phyloP scores from a whole-genome alignment of 2,113 vertebrate species.

The Pyrgilauda ruficollis region DNA sequence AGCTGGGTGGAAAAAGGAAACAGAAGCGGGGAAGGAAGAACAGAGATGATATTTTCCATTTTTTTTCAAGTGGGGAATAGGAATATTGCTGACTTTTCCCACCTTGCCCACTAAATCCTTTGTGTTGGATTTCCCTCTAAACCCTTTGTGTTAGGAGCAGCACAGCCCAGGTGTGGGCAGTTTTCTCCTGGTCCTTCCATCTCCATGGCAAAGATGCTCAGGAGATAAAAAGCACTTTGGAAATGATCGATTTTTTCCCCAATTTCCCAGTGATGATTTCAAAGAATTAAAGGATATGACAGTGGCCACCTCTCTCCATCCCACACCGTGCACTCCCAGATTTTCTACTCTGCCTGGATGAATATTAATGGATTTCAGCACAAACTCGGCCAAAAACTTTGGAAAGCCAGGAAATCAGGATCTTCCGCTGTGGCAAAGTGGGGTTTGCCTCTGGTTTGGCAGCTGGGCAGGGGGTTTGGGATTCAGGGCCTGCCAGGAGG shows the following conservation, averaged over 20 bases:
- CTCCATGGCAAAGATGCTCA: not conserved
- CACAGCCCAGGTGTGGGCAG: accelerated
- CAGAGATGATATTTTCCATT: not conserved
- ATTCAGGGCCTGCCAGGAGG: not conserved
- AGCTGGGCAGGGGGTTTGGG: not conserved
- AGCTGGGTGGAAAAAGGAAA: not conserved
- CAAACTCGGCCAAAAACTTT: not conserved
- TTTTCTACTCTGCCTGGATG: not conserved
- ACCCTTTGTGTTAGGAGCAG: not conserved
- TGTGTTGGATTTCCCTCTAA: not conserved
- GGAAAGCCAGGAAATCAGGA: not conserved
- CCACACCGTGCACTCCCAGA: not conserved
- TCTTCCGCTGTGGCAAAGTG: accelerated
- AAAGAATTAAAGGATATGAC: not conserved
- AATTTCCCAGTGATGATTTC: not conserved
- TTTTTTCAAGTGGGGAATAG: not conserved
- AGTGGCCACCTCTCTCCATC: accelerated
- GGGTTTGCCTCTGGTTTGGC: not conserved
- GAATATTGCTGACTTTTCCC: not conserved
- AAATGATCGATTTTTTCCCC: not conserved
- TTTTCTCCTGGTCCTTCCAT: not conserved
- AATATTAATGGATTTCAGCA: not conserved
- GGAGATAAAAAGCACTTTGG: not conserved
- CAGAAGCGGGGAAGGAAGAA: not conserved
- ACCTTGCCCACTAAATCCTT: not conserved